Base-by-base conservation (phyloP, 1,140 invertebrate genomes). In the Zaprionus davidi region DNA sequence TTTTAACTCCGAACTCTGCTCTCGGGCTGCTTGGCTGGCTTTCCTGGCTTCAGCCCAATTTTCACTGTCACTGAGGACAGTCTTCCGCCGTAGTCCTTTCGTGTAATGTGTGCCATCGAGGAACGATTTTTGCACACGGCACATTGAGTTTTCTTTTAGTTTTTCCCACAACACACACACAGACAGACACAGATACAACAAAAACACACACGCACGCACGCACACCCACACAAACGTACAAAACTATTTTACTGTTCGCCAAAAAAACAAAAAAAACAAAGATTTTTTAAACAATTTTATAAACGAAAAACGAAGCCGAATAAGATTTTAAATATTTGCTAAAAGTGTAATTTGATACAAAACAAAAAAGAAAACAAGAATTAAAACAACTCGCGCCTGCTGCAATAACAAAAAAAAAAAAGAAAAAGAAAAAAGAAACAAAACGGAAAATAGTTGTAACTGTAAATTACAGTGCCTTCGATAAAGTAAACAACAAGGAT, bases 1-100 rank as follows among this genome's bases (percentile, higher is more conserved):
- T 80, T 69, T 78, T 75, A 75, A 81, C 77, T 83, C 64, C 65
- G 51, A 64, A 76, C 41, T 68, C 56, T 59, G 65, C 58, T 63
- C 46, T 73, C 53, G 46, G 53, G 31, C 31, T 53, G 38, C 46
- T 24, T 55, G 60, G 46, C 41, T 58, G 71, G 9, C 31, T 34
- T 34, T 34, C n/a, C 7, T 68, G 60, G 62, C 58, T 80, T 72
- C 51, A 72, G 38, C 63, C 73, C 44, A 85, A 78, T 72, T 81
- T 88, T 83, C 60, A 70, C 70, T 65, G 79, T 51, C 69, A 38
- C 38, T 20, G 55, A 62, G 71, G 71, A 73, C 84, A 88, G 84
- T 88, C 81, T 88, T 88, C 84, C 85, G 84, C 76, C 75, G 85
- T 80, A 76, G 81, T 90, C 79, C 79, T 90, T 81, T 80, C 73